phyloP scores from a whole-genome alignment of 2,113 vertebrate species.

The Ranitomeya imitator region DNA sequence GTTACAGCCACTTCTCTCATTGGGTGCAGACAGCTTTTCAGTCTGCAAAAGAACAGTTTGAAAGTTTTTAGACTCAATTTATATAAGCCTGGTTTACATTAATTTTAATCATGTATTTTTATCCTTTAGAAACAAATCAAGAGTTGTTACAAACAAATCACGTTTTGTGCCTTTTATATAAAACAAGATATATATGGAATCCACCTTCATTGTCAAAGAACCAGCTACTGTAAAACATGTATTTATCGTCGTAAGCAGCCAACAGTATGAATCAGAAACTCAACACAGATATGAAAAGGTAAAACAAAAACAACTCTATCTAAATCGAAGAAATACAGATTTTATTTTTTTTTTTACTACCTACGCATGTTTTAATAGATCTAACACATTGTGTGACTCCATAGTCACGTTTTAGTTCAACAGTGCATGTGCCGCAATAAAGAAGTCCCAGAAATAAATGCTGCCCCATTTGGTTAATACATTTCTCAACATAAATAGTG shows the following conservation, averaged over 20 bases:
- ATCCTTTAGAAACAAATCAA: constrained; percentile 9
- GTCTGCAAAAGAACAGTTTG: background rate
- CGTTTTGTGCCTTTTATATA: constrained; percentile 28
- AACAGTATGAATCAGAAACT: constrained; percentile 48
- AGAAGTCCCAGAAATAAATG: background rate
- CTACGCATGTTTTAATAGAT: constrained; percentile 34
- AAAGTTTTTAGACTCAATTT: background rate
- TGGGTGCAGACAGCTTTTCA: background rate
- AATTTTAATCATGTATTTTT: constrained; percentile 4
- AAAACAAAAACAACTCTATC: constrained; percentile 21
- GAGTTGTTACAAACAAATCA: constrained; percentile 18
- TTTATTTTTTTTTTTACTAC: constrained; percentile 12
- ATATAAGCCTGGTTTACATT: background rate
- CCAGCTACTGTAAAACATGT: constrained; percentile 41
- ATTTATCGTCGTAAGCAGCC: constrained; percentile 49
- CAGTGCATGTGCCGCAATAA: background rate
- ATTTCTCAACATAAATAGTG: background rate
- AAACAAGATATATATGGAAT: constrained; percentile 53
- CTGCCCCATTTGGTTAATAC: background rate
- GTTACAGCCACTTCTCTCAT: background rate
- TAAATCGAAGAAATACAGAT: background rate
- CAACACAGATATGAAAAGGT: constrained; percentile 35
- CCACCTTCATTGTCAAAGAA: constrained; percentile 47
- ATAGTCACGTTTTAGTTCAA: constrained; percentile 22
- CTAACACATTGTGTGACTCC: constrained; percentile 2